phyloP scores from a whole-genome alignment of 2,888 invertebrate species.

The Cordylochernes scorpioides region DNA sequence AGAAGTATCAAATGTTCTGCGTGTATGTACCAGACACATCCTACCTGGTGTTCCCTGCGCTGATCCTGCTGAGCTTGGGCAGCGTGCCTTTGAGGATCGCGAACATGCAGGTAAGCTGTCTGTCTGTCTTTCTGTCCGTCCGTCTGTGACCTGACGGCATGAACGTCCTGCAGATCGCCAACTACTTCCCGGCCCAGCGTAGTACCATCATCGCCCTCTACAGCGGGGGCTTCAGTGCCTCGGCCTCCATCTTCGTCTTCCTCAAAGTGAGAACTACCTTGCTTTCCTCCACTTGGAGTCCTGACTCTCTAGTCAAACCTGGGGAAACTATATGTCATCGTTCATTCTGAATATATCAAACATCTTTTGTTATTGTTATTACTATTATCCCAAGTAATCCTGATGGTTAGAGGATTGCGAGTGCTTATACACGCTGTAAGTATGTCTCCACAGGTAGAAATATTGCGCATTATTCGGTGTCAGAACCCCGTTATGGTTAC shows the following conservation, averaged over 20 bases:
- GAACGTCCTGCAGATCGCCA: conserved; percentile 9
- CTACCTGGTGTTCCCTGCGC: conserved; percentile 12
- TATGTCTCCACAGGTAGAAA: too few relatives aligned
- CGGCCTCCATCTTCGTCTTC: conserved; percentile 13
- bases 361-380: too few relatives aligned
- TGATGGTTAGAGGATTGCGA: too few relatives aligned
- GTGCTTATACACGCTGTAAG: too few relatives aligned
- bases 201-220: conserved; percentile 14
- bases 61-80: conserved; percentile 12
- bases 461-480: too few relatives aligned
- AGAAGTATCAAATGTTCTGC: too few relatives aligned
- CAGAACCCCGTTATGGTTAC: too few relatives aligned
- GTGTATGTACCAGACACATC: conserved; percentile 9
- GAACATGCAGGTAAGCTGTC: conserved; percentile 11
- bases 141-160: not conserved
- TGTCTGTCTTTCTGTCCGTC: not conserved
- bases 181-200: conserved; percentile 11
- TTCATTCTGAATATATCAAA: too few relatives aligned
- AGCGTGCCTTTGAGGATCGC: conserved; percentile 14
- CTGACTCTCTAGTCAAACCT: too few relatives aligned
- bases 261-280: conserved; percentile 5
- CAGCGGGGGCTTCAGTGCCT: conserved; percentile 14
- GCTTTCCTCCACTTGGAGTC: too few relatives aligned
- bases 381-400: too few relatives aligned
- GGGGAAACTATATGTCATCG: too few relatives aligned